Evolutionary conservation across 2,888 invertebrate species (phyloP), one percentile per base, ranked within the genome.

Genomic region (Cephus pulcher): DNA sequence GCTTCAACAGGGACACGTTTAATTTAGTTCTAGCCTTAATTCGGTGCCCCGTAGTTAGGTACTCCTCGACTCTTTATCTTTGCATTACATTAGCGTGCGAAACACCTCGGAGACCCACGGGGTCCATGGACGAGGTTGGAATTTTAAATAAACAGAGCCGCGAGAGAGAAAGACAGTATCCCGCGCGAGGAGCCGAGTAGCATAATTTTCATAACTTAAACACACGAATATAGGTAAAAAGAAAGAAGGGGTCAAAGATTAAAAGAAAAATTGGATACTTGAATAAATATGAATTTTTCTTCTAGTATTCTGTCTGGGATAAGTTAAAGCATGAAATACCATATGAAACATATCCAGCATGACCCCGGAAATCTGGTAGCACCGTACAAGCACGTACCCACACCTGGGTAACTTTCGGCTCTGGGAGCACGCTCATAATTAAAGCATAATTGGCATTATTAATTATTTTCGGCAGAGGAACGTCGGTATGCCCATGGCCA

Each of bases 21-120:
- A 87, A 87, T 87, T 84, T 87, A 80, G 83, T 80, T 82, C 82
- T 81, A 78, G 84, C 82, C 86, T 85, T 87, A 85, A 87, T 87
- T 87, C 87, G 84, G 85, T 85, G 84, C 86, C 83, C 71, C 84
- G 84, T 85, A 84, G 85, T 87, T 85, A 83, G 83, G 77, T 34
- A 34, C 32, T 34, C 33, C 71, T 71, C 71, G 32, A 32, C 71
- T 79, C 76, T 81, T 80, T 79, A 82, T 82, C 81, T 80, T 81
- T 78, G 81, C 81, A 82, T 82, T 80, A 84, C 81, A 86, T 83
- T 85, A 83, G 80, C 80, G 83, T 34, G 74, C 77, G 68, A 84
- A 78, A 78, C 75, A 68, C 74, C 56, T 15, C 33, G 30, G 71
- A 71, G 32, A 71, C 71, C 71, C 30, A 34, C 71, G 32, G 32